These are phyloP conservation scores for Microplitis mediator DNA, from an alignment of 1,140 invertebrate genomes.

Conservation along the genomic window DNA sequence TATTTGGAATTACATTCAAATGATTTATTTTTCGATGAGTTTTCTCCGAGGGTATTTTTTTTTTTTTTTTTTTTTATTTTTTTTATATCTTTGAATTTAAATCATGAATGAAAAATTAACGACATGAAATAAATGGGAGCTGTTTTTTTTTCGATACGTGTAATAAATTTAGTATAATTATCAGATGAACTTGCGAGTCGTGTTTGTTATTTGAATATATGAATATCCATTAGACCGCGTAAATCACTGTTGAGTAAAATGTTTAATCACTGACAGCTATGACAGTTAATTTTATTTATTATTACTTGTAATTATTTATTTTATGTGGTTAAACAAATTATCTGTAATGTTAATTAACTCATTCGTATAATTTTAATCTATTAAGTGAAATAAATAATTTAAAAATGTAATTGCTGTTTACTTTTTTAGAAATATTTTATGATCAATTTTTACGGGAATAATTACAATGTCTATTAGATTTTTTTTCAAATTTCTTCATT, in stretches of 20 bases:
- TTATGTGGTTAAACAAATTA: too few relatives aligned
- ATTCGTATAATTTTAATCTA: too few relatives aligned
- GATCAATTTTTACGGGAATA: too few relatives aligned
- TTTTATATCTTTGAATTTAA: neutral
- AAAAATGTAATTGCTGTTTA: too few relatives aligned
- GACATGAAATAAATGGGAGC: slow-evolving; percentile 39
- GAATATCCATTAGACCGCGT: slow-evolving; percentile 44
- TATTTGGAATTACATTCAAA: slow-evolving; percentile 7
- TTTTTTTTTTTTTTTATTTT: neutral
- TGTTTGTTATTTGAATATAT: slow-evolving; percentile 34
- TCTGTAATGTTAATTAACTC: too few relatives aligned
- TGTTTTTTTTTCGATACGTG: neutral
- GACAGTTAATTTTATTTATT: too few relatives aligned
- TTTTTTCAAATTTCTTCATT: neutral
- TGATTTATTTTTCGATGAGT: neutral
- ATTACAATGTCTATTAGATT: neutral
- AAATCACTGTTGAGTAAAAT: slow-evolving; percentile 35
- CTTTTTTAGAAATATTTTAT: too few relatives aligned
- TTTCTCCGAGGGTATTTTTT: neutral
- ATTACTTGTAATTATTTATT: too few relatives aligned
- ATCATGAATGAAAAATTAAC: slow-evolving; percentile 30
- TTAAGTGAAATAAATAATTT: too few relatives aligned
- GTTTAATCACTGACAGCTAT: slow-evolving; percentile 36
- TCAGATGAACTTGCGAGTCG: slow-evolving; percentile 10
- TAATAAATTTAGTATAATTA: slow-evolving; percentile 26